Percentiles rank a stretch among this genome's conserved stretches.
Evolutionary conservation across 2,888 invertebrate genomes (phyloP).

Genomic region (Drosophila maculinotata): DNA sequence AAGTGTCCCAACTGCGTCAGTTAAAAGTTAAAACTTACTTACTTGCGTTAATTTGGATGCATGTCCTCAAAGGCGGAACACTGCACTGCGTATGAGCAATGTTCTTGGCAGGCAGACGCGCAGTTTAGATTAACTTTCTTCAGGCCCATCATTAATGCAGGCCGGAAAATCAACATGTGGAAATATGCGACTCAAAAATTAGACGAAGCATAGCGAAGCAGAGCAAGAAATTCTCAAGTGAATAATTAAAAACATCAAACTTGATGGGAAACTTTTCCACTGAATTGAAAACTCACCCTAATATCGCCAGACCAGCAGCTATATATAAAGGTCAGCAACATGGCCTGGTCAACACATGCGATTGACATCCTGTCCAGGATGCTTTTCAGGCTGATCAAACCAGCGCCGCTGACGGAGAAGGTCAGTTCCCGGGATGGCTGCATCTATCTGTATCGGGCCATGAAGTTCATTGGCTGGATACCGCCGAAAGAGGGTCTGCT

Average conservation of each 20-base stretch:
- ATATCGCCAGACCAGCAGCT: conserved; percentile 15
- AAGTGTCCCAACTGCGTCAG: background rate
- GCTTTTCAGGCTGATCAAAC: conserved; percentile 57
- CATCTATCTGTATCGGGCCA: conserved; percentile 61
- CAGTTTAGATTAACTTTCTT: conserved; percentile 21
- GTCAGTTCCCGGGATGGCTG: conserved; percentile 54
- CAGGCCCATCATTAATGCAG: conserved; percentile 61
- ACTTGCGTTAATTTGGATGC: conserved; percentile 31
- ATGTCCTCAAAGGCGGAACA: conserved; percentile 19
- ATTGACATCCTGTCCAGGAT: conserved; percentile 20
- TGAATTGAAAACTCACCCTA: conserved; percentile 48
- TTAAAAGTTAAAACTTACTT: conserved; percentile 35
- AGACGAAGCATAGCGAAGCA: conserved; percentile 49
- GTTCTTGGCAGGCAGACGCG: conserved; percentile 6
- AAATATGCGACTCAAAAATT: conserved; percentile 21
- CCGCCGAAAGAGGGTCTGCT: conserved; percentile 50
- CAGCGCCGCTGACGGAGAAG: conserved; percentile 48
- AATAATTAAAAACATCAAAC: conserved; percentile 60
- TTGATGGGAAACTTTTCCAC: conserved; percentile 52
- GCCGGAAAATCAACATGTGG: conserved; percentile 57
- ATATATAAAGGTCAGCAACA: conserved; percentile 48
- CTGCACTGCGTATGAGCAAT: conserved; percentile 51
- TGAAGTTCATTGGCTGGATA: conserved; percentile 61
- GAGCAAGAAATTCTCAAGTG: conserved; percentile 57
- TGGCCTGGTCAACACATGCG: conserved; percentile 2